These are phyloP conservation scores for Eueides isabella DNA, from an alignment of 1,140 invertebrate genomes.

Conservation along the genomic window DNA sequence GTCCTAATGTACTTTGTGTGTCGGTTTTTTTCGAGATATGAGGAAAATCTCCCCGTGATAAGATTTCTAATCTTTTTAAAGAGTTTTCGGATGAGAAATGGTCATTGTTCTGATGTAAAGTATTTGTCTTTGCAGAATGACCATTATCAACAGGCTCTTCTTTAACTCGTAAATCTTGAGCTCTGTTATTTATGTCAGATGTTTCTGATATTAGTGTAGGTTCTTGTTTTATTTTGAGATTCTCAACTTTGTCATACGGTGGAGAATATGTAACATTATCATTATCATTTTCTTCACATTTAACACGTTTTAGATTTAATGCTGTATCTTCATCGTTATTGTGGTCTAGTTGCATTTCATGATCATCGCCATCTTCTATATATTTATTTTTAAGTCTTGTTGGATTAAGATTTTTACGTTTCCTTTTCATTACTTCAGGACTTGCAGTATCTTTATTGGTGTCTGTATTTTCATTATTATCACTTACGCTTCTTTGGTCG, in stretches of 20 bases:
- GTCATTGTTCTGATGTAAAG: constrained; percentile 44
- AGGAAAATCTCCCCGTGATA: constrained; percentile 90
- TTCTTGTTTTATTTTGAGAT: constrained; percentile 58
- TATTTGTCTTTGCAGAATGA: constrained; percentile 43
- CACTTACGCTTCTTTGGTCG: constrained; percentile 87
- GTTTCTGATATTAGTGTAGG: constrained; percentile 54
- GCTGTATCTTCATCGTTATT: constrained; percentile 52
- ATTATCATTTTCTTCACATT: constrained; percentile 56
- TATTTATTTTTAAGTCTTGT: constrained; percentile 85
- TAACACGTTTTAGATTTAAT: constrained; percentile 73
- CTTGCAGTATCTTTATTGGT: constrained; percentile 69
- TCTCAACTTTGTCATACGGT: constrained; percentile 40
- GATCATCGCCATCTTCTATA: constrained; percentile 39
- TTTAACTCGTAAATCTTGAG: constrained; percentile 66
- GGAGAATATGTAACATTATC: constrained; percentile 33
- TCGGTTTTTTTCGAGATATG: constrained; percentile 75
- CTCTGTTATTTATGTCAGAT: constrained; percentile 48
- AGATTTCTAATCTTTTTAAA: constrained; percentile 89
- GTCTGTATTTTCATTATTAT: constrained; percentile 87
- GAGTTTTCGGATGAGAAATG: constrained; percentile 84
- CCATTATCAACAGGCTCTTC: constrained; percentile 59
- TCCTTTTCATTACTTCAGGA: constrained; percentile 85
- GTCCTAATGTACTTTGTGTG: constrained; percentile 46
- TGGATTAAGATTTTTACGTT: constrained; percentile 96
- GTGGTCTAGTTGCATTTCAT: constrained; percentile 41